Evolutionary conservation across 2,888 invertebrate genomes (phyloP).

Genomic region (Chironomus tentans): DNA sequence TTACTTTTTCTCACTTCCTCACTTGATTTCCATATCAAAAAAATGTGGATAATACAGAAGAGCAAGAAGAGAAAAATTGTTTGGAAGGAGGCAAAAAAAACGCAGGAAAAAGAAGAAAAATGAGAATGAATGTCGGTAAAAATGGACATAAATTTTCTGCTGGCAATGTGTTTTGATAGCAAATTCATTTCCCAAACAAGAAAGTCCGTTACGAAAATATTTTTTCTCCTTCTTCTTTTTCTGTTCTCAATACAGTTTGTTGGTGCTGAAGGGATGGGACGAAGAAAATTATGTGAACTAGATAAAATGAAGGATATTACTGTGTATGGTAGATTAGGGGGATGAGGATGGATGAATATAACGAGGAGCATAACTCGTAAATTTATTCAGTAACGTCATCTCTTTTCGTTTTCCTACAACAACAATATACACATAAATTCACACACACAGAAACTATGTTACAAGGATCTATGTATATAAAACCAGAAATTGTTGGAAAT

Average conservation of each 20-base stretch:
- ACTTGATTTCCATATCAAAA: no score
- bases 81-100: background rate
- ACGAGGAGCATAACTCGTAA: background rate
- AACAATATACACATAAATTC: no score
- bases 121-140: constrained; percentile 3
- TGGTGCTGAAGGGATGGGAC: background rate
- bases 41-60: no score
- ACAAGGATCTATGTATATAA: background rate
- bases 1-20: no score
- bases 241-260: background rate
- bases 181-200: background rate
- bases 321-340: no score
- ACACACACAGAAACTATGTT: no score
- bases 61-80: no score
- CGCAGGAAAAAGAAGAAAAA: background rate
- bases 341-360: background rate
- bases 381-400: background rate
- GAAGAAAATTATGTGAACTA: no score
- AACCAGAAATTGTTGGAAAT: background rate
- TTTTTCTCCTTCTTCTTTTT: background rate
- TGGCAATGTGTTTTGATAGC: constrained; percentile 12
- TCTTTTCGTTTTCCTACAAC: background rate
- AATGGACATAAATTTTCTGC: constrained; percentile 2
- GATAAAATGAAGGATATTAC: no score
- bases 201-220: background rate